These are phyloP conservation scores for Ramphastos sulfuratus DNA, from an alignment of 2,113 vertebrate species.

Conservation along the genomic window DNA sequence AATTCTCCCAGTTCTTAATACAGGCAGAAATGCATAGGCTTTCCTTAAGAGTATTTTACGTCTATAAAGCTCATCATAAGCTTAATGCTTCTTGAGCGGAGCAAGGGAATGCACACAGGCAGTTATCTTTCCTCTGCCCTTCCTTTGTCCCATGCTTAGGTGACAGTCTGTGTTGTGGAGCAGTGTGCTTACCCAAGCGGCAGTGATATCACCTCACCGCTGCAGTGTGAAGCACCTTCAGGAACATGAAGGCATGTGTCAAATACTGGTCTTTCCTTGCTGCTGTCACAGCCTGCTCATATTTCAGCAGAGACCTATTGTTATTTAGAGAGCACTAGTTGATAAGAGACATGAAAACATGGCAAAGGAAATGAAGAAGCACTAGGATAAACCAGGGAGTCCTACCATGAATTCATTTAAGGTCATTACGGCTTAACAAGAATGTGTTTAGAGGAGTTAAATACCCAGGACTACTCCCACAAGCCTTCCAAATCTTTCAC, in stretches of 20 bases:
- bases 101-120: background rate
- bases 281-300: background rate
- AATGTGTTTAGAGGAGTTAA: conserved; percentile 1
- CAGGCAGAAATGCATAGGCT: background rate
- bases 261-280: background rate
- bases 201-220: background rate
- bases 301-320: background rate
- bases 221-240: background rate
- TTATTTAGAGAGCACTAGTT: background rate
- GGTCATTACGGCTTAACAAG: background rate
- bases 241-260: background rate
- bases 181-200: background rate
- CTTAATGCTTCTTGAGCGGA: background rate
- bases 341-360: background rate
- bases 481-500: background rate
- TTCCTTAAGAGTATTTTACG: background rate
- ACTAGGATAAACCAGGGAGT: background rate
- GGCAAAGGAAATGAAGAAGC: background rate
- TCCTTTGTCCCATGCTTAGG: background rate
- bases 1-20: background rate
- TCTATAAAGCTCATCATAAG: background rate
- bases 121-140: background rate
- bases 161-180: background rate
- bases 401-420: background rate
- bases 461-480: background rate